Evolutionary conservation across 2,113 vertebrate genomes (phyloP).

Genomic region (Pelobates fuscus): DNA sequence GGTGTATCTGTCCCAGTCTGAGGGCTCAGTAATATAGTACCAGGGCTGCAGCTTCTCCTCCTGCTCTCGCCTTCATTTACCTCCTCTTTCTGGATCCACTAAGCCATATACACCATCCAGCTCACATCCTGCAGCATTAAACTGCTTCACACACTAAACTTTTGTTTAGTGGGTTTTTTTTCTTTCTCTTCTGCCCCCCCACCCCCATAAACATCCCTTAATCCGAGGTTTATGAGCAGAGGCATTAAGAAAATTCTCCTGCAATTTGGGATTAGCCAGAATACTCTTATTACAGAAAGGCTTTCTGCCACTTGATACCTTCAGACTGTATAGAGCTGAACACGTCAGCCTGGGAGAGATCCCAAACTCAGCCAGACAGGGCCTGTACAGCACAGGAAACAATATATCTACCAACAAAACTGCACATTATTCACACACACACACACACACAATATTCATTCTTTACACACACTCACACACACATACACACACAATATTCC

Average conservation of each 20-base stretch:
- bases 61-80: neutral
- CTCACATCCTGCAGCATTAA: constrained; percentile 67
- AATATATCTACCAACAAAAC: too few relatives aligned
- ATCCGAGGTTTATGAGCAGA: constrained; percentile 84
- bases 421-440: too few relatives aligned
- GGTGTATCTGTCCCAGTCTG: constrained; percentile 6
- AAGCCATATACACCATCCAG: constrained; percentile 60
- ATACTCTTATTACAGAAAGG: constrained; percentile 82
- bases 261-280: constrained; percentile 93
- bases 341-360: too few relatives aligned
- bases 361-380: too few relatives aligned
- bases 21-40: neutral
- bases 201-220: constrained; percentile 65
- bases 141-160: constrained; percentile 60
- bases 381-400: too few relatives aligned
- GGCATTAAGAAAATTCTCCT: constrained; percentile 84
- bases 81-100: constrained; percentile 10
- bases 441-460: too few relatives aligned
- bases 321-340: constrained; percentile 68
- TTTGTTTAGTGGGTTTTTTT: constrained; percentile 41
- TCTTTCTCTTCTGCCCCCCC: constrained; percentile 14
- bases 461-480: too few relatives aligned
- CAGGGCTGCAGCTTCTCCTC: neutral
- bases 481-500: too few relatives aligned
- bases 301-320: constrained; percentile 79